Evolutionary conservation across 2,113 vertebrate genomes (phyloP), one percentile per base, ranked within the genome.

Genomic region (Panthera leo): DNA sequence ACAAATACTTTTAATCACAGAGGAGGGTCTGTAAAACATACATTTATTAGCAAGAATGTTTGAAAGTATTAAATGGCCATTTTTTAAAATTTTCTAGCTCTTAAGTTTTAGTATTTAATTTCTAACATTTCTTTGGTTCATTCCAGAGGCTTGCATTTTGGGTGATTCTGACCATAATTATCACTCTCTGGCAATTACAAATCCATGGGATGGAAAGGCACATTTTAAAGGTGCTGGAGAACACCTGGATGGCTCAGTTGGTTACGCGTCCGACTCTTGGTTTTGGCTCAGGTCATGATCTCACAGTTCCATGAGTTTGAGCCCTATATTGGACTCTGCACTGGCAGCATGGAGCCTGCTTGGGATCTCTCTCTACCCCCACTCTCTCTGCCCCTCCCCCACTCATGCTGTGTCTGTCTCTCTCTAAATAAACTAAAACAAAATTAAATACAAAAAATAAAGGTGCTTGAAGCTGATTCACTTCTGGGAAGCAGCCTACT

Each of bases 21-120:
- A 19, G 31, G 7, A 93, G 31, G 31, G 55, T 91, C 27, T 95
- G 7, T 75, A 94, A 94, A 58, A 85, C 31, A 61, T 79, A 79
- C 14, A 85, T 88, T 96, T 34, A 86, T 70, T 78, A 55, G n/a
- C 23, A 85, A 85, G 45, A 95, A 71, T 76, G 29, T 63, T 90
- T 79, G 15, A 79, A 94, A 92, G 55, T 39, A 58, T 7, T 79
- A 58, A 91, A 79, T 21, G 71, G 45, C 42, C 53, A 82, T 55
- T 63, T 75, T 84, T 21, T 45, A 0, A 85, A 76, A 58, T 68
- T 71, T 93, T 63, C 51, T 89, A 82, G 31, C 48, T 86, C 76
- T 67, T 89, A 78, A 83, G 23, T 58, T 68, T 71, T 29, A 78
- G 76, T 25, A 31, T 78, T 78, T 48, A 45, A 48, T 73, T 91